Percentiles rank a stretch among this genome's conserved stretches.
Evolutionary conservation across 1,140 invertebrate genomes (phyloP).

Genomic region (Wiebesia pumilae): DNA sequence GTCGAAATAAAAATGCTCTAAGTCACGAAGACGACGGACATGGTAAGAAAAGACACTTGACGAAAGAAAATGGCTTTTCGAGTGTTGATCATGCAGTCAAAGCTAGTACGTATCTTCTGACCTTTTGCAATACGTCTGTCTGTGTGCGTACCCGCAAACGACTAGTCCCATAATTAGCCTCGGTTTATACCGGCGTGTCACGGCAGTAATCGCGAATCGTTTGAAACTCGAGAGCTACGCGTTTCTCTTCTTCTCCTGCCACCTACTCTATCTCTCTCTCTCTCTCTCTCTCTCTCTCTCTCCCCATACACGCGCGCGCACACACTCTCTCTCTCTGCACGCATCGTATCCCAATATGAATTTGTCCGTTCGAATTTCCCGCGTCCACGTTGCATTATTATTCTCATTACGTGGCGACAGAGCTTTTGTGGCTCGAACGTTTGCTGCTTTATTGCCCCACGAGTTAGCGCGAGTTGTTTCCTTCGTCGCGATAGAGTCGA

Average conservation of each 20-base stretch:
- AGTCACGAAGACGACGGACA: background rate
- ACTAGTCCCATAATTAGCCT: constrained; percentile 31
- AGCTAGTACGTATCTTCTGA: background rate
- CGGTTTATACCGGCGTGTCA: constrained; percentile 26
- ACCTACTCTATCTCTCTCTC: background rate
- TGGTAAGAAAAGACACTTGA: background rate
- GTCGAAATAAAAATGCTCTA: background rate
- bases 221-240: constrained; percentile 35
- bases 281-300: background rate
- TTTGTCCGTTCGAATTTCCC: constrained; percentile 23
- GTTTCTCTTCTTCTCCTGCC: background rate
- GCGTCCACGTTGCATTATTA: constrained; percentile 11
- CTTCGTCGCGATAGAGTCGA: background rate
- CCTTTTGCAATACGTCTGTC: background rate
- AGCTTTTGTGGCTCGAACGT: constrained; percentile 12
- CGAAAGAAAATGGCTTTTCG: background rate
- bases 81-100: constrained; percentile 13
- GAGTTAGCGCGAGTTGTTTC: constrained; percentile 14
- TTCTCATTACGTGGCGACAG: constrained; percentile 5
- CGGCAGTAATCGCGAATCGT: constrained; percentile 16
- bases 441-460: background rate
- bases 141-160: constrained; percentile 4
- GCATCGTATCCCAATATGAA: background rate
- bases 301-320: background rate
- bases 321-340: background rate